A percentile compares a stretch with the other conserved stretches of the same genome.
Conservation (phyloP, 2,113 vertebrate species). For the Psittacula cyanocephala region DNA sequence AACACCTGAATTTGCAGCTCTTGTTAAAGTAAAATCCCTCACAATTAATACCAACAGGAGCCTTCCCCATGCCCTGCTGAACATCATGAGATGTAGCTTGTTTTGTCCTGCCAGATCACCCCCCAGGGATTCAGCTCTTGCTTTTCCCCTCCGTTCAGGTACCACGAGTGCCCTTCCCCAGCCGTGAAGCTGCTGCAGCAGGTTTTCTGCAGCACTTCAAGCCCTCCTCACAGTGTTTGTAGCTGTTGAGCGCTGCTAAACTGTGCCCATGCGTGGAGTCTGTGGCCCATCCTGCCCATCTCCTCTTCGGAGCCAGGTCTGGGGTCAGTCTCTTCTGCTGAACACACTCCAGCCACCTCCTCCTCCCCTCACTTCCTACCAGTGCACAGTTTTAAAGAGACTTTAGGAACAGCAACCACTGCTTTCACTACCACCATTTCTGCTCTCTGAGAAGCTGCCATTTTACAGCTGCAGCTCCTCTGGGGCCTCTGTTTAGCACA, state of each 20-base stretch:
- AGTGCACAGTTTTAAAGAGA: background rate
- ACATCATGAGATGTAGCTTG: too few relatives aligned
- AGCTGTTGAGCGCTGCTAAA: background rate
- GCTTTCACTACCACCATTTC: background rate
- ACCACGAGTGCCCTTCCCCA: background rate
- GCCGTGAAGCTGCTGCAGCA: background rate
- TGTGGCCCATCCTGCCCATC: background rate
- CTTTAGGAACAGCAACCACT: background rate
- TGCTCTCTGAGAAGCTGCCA: background rate
- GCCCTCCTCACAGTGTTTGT: background rate
- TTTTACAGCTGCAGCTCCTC: background rate
- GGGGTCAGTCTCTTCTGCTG: background rate
- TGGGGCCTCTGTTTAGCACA: background rate
- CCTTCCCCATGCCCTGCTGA: background rate
- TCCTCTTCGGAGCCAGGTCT: background rate
- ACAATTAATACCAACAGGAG: too few relatives aligned
- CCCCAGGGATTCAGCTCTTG: background rate
- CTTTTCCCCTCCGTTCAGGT: background rate
- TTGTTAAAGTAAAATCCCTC: background rate
- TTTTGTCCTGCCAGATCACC: background rate
- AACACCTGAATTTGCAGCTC: background rate
- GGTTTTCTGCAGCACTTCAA: background rate
- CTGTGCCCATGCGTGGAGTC: background rate
- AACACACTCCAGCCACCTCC: background rate
- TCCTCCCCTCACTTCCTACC: background rate